These are phyloP conservation scores for Clepsis dumicolana DNA, from an alignment of 2,888 invertebrate genomes.

Conservation along the genomic window DNA sequence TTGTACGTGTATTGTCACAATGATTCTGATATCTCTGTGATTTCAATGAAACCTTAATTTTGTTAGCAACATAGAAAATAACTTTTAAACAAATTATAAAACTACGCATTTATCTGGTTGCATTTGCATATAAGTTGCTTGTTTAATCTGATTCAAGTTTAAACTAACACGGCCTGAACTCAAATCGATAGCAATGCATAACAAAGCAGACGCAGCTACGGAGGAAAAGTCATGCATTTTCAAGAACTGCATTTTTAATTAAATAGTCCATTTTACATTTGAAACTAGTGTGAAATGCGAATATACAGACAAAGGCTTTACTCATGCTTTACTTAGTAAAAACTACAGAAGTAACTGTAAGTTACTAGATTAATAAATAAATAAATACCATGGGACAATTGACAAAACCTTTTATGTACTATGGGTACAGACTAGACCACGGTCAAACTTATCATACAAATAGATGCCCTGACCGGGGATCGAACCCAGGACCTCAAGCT, in stretches of 20 bases:
- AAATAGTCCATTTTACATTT: conserved; percentile 55
- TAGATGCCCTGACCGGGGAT: too few relatives aligned
- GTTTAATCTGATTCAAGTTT: conserved; percentile 20
- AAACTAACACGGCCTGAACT: conserved; percentile 42
- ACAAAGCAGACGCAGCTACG: conserved; percentile 49
- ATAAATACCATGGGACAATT: too few relatives aligned
- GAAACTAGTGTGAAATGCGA: conserved; percentile 39
- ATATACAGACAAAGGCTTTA: background rate
- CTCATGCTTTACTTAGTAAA: background rate
- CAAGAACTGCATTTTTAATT: conserved; percentile 58
- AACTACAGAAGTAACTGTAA: background rate
- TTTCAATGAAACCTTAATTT: too few relatives aligned
- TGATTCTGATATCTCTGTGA: too few relatives aligned
- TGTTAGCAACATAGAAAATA: too few relatives aligned
- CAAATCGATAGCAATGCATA: conserved; percentile 60
- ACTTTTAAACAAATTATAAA: too few relatives aligned
- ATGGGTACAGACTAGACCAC: too few relatives aligned
- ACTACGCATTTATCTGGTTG: background rate
- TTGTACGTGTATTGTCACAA: too few relatives aligned
- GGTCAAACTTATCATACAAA: too few relatives aligned
- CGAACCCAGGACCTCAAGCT: too few relatives aligned
- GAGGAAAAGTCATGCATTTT: conserved; percentile 59
- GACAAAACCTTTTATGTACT: too few relatives aligned
- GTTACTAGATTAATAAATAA: too few relatives aligned
- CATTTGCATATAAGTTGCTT: background rate